Base-by-base conservation (phyloP, 2,113 vertebrate genomes). In the Pristiophorus japonicus region DNA sequence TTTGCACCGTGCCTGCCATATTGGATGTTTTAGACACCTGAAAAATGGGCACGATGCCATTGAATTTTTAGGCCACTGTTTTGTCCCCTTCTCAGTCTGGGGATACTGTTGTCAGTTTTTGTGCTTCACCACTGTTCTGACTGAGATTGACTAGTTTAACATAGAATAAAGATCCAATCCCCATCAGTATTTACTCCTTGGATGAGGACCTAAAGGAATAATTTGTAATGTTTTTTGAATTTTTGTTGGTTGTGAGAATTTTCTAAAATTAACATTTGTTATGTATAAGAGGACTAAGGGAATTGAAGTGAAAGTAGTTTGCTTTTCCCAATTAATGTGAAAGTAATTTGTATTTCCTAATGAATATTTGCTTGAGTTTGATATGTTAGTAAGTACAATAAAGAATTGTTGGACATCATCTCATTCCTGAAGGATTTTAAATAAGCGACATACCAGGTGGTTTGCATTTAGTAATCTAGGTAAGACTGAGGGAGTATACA, bases 261-360 rank as follows among this genome's bases (percentile, higher is more conserved):
- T 24, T 30, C 67, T 73, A 3, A 73, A 24, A 24, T 73, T 24
- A 73, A 73, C 20, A 2, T 5, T 24, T 75, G 24, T 75, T 24
- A 34, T 75, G 70, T 96, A 24, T 95, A 91, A 91, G 5, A 95
- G 75, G 95, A 66, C 75, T 95, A 96, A 95, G 95, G 73, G 90
- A 38, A 66, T 94, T 66, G 18, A 66, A 66, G 20, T 12, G 30
- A 62, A 59, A 59, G 90, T 27, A 24, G 47, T 92, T 92, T 92
- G 47, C 51, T 59, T 92, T 92, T 24, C 47, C 51, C 63, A 6
- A 51, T 30, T n/a, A 92, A 92, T 51, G 51, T 66, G 38, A n/a
- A 63, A n/a, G 93, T 94, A n/a, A 10, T 66, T 66, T 75, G 70
- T 34, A 34, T 75, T 75, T 59, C 59, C 59, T 2, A 59, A 3